A percentile compares a stretch with the other conserved stretches of the same genome.
These are phyloP conservation scores for Barnardius zonarius DNA, from an alignment of 2,113 vertebrate genomes.

Conservation along the genomic window DNA sequence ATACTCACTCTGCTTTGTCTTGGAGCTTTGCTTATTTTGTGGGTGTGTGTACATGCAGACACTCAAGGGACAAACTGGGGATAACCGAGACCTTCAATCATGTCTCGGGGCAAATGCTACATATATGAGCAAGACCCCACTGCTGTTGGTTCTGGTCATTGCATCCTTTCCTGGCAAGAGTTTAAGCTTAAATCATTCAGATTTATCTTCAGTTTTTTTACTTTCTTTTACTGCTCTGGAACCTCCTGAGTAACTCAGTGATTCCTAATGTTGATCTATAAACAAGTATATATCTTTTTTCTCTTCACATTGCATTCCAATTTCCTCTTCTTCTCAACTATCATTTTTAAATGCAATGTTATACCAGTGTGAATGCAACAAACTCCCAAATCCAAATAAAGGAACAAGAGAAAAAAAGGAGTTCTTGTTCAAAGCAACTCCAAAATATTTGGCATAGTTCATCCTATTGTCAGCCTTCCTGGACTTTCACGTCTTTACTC, in stretches of 20 bases:
- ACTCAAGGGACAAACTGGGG: not conserved
- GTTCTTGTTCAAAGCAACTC: not conserved
- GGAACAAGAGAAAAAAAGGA: not conserved
- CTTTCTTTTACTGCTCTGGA: not conserved
- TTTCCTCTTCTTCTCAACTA: not conserved
- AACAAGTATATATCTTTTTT: not conserved
- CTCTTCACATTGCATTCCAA: not conserved
- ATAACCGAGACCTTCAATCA: not conserved
- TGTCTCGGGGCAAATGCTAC: not conserved
- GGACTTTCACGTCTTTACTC: conserved; percentile 1
- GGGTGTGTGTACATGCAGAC: accelerated
- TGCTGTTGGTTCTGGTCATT: not conserved
- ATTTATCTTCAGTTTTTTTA: not conserved
- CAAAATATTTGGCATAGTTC: not conserved
- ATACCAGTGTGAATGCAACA: not conserved
- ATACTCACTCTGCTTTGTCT: not conserved
- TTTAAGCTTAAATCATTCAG: not conserved
- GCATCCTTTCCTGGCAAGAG: not conserved
- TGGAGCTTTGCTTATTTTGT: not conserved
- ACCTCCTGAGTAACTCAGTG: not conserved
- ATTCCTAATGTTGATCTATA: not conserved
- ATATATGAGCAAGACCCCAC: not conserved
- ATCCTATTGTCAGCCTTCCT: not conserved
- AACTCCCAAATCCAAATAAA: not conserved
- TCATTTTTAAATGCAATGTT: not conserved